Evolutionary conservation across 2,797 vertebrate species (phyloP), one percentile per base, ranked within the genome.

Genomic region (Rhinichthys osculus): DNA sequence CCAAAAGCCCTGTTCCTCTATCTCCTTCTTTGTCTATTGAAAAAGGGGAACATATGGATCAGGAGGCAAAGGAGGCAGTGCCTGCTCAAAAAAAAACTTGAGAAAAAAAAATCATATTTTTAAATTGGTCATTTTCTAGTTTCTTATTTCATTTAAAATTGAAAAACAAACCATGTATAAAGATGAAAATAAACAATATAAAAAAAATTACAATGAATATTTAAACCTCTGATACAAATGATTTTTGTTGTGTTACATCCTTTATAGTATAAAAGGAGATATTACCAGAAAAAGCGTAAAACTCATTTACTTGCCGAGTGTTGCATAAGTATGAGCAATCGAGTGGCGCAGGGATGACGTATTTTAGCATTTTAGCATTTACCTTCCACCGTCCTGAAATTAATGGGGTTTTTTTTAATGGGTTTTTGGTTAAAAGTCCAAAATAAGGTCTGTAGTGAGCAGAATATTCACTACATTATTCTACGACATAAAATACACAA

Each of bases 1-100:
- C 97, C 97, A 98, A 87, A 94, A 93, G 4, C 97, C 98, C 88
- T 96, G 97, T 81, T 95, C 94, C 93, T 99, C 97, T 80, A 95
- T 92, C 90, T 97, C 96, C 88, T 96, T 98, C 73, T 96, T 96
- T 7, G 90, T 83, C 98, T 96, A 87, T 11, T 19, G 40, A 50
- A 50, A 40, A 30, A 27, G 11, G 57, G 23, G 35, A 89, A 54
- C 84, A 87, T 40, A 30, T 17, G 10, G 30, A 42, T 78, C 27
- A 54, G 0, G 3, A 27, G 23, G 2, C 38, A 70, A 6, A 16
- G 9, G 35, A 70, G 35, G 7, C 17, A 38, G 10, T 70, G 67
- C 67, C 35, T 13, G 35, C 19, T 70, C 35, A 70, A 11, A 23
- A 11, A 23, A 9, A 2, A 13, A 11, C 8, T 38, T 38, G 38